These are phyloP conservation scores for Ptychoptera albimana DNA, from an alignment of 2,888 invertebrate genomes.

Conservation along the genomic window DNA sequence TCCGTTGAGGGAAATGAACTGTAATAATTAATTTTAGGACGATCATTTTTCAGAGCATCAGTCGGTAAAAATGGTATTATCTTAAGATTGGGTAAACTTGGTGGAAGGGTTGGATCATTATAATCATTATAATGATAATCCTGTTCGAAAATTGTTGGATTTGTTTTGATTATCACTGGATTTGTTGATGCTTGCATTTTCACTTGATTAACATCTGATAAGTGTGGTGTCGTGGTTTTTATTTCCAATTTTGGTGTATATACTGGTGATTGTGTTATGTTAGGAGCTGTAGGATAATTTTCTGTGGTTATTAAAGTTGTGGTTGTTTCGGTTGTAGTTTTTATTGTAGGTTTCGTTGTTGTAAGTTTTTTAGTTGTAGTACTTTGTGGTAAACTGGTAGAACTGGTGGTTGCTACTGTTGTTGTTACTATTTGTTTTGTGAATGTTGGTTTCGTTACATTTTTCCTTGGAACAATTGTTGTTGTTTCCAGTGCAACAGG, in stretches of 20 bases:
- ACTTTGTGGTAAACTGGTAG: not conserved
- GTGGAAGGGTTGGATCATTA: constrained; percentile 54
- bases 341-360: not conserved
- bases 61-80: constrained; percentile 79
- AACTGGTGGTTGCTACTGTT: not conserved
- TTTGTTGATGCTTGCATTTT: constrained; percentile 25
- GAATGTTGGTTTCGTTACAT: too few species aligned
- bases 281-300: not conserved
- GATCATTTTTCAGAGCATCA: constrained; percentile 45
- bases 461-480: too few species aligned
- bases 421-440: not conserved
- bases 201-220: constrained; percentile 32
- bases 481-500: too few species aligned
- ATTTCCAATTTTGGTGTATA: not conserved
- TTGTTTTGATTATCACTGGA: constrained; percentile 25
- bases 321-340: not conserved
- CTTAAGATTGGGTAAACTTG: constrained; percentile 70
- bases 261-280: not conserved
- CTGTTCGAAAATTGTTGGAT: constrained; percentile 31
- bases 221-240: not conserved
- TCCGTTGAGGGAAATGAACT: constrained; percentile 20
- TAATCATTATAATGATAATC: constrained; percentile 45
- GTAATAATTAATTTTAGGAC: constrained; percentile 23
- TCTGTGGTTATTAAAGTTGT: not conserved
- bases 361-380: not conserved